These are phyloP conservation scores for Hypena proboscidalis DNA, from an alignment of 2,888 invertebrate genomes.

Conservation along the genomic window DNA sequence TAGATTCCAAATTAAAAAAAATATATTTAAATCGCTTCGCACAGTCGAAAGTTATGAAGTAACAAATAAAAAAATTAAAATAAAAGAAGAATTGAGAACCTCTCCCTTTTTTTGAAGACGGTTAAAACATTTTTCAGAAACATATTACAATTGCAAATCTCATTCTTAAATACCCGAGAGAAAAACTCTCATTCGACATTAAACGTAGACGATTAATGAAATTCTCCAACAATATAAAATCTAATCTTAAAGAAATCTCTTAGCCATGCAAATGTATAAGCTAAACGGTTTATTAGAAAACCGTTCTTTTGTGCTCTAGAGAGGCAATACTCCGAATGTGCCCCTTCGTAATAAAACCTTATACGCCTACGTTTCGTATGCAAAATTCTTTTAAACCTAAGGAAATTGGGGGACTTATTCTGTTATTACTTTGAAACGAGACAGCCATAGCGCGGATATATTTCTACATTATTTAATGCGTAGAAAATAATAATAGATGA, in stretches of 20 bases:
- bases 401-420: constrained; percentile 49
- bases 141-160: too few relatives aligned
- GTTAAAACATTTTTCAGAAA: too few relatives aligned
- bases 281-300: constrained; percentile 37
- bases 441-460: too few relatives aligned
- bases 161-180: too few relatives aligned
- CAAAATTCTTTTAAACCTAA: constrained; percentile 62
- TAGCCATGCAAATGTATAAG: constrained; percentile 31
- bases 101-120: not conserved
- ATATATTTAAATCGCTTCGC: too few relatives aligned
- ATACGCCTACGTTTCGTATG: constrained; percentile 73
- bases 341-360: constrained; percentile 69
- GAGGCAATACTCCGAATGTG: constrained; percentile 51
- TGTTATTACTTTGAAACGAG: constrained; percentile 19
- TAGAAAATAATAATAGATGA: too few relatives aligned
- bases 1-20: too few relatives aligned
- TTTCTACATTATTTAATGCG: too few relatives aligned
- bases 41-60: too few relatives aligned
- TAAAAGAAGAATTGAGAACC: not conserved
- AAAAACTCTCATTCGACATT: not conserved
- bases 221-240: not conserved
- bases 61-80: too few relatives aligned
- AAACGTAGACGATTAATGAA: not conserved
- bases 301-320: constrained; percentile 35
- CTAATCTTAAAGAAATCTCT: constrained; percentile 19